Conservation (phyloP, 2,888 invertebrate genomes). For the Polymixis lichenea region DNA sequence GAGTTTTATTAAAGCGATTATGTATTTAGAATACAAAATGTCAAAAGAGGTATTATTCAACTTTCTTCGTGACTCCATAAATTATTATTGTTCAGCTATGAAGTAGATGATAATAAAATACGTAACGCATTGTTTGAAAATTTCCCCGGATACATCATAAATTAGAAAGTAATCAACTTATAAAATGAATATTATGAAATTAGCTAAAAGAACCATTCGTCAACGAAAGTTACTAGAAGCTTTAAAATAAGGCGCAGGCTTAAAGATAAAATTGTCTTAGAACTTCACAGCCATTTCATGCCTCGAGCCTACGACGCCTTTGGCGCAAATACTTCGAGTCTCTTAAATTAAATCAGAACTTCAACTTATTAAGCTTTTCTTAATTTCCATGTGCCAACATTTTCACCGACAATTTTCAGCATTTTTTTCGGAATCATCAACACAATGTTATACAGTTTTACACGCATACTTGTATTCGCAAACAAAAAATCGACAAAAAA, state of each 20-base stretch:
- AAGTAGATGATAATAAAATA: background rate
- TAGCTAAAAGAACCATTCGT: constrained; percentile 27
- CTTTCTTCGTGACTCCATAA: background rate
- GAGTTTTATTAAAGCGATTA: background rate
- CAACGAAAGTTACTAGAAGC: constrained; percentile 20
- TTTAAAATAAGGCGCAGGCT: constrained; percentile 27
- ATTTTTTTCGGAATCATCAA: constrained; percentile 29
- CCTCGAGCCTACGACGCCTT: constrained; percentile 22
- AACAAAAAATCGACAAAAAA: constrained; percentile 9
- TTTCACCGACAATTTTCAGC: background rate
- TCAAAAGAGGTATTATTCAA: background rate
- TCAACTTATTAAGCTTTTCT: constrained; percentile 26
- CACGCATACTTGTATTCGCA: background rate
- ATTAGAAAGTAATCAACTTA: background rate
- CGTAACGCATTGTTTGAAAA: background rate
- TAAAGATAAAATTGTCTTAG: constrained; percentile 49
- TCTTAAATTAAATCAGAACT: constrained; percentile 50
- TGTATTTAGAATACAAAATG: background rate
- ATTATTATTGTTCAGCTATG: background rate
- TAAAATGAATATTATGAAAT: constrained; percentile 12
- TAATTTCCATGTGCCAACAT: constrained; percentile 29
- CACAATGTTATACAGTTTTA: constrained; percentile 1
- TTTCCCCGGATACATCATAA: background rate
- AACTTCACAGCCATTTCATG: constrained; percentile 53
- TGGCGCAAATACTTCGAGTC: constrained; percentile 36